Evolutionary conservation across 2,113 vertebrate species (phyloP).

Genomic region (Thinocorus orbignyianus): DNA sequence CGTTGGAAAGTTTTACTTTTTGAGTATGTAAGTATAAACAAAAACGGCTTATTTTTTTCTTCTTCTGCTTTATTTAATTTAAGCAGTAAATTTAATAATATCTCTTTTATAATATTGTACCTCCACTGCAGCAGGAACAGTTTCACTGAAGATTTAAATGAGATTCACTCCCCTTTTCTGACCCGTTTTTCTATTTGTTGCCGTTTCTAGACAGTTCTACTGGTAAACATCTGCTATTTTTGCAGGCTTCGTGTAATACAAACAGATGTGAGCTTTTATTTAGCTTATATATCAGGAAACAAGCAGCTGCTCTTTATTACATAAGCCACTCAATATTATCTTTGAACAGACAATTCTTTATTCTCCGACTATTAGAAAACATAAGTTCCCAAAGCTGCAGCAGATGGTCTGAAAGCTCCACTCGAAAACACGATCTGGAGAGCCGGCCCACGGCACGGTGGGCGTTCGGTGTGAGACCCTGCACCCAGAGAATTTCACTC

Average conservation of each 20-base stretch:
- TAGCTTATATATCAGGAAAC: conserved; percentile 70
- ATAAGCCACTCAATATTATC: conserved; percentile 69
- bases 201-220: conserved; percentile 53
- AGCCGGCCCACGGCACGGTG: neutral
- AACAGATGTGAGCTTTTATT: conserved; percentile 76
- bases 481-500: neutral
- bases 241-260: conserved; percentile 56
- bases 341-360: conserved; percentile 76
- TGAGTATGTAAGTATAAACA: neutral
- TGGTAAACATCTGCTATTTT: conserved; percentile 74
- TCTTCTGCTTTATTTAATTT: neutral
- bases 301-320: conserved; percentile 73
- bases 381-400: conserved; percentile 65
- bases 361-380: conserved; percentile 68
- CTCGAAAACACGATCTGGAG: conserved; percentile 15
- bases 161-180: conserved; percentile 41
- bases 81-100: neutral
- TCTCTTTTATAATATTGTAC: neutral
- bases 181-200: conserved; percentile 61
- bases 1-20: neutral
- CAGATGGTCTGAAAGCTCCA: conserved; percentile 63
- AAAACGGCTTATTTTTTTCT: neutral
- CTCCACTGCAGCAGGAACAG: neutral
- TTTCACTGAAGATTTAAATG: conserved; percentile 24
- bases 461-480: neutral